These are phyloP conservation scores for Stomorhina lunata DNA, from an alignment of 2,888 invertebrate species.

Conservation along the genomic window DNA sequence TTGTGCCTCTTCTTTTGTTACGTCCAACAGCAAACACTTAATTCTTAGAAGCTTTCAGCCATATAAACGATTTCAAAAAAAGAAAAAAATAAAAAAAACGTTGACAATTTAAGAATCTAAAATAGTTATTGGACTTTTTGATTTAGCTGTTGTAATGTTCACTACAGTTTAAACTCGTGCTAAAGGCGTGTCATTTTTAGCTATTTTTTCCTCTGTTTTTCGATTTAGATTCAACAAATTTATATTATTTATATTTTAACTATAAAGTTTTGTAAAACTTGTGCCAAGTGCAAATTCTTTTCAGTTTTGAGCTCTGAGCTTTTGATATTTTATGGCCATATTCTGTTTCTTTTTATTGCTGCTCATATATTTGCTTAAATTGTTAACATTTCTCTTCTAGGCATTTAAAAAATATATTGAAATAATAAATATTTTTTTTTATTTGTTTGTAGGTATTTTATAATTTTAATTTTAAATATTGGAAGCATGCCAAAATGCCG, in stretches of 20 bases:
- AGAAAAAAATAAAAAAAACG: neutral
- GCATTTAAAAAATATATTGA: neutral
- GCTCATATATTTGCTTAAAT: constrained; percentile 47
- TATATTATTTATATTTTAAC: too few relatives aligned
- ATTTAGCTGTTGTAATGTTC: constrained; percentile 30
- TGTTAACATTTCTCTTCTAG: constrained; percentile 62
- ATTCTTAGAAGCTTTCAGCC: constrained; percentile 57
- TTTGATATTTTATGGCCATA: constrained; percentile 15
- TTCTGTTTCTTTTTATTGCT: neutral
- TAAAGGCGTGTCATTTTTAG: constrained; percentile 66
- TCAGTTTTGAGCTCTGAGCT: constrained; percentile 26
- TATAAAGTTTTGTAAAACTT: constrained; percentile 48
- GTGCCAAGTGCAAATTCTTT: constrained; percentile 65
- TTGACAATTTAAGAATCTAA: constrained; percentile 28
- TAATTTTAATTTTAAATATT: constrained; percentile 31
- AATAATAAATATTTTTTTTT: constrained; percentile 11
- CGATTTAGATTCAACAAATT: constrained; percentile 26
- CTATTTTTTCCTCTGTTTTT: constrained; percentile 28
- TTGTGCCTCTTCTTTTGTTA: constrained; percentile 58
- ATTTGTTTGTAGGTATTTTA: constrained; percentile 1
- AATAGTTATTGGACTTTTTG: constrained; percentile 30
- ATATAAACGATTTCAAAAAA: constrained; percentile 18
- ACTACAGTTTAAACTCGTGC: constrained; percentile 69
- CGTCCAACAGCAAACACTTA: constrained; percentile 1
- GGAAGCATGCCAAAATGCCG: constrained; percentile 64